These are phyloP conservation scores for Aix galericulata DNA, from an alignment of 2,113 vertebrate genomes.

Conservation along the genomic window DNA sequence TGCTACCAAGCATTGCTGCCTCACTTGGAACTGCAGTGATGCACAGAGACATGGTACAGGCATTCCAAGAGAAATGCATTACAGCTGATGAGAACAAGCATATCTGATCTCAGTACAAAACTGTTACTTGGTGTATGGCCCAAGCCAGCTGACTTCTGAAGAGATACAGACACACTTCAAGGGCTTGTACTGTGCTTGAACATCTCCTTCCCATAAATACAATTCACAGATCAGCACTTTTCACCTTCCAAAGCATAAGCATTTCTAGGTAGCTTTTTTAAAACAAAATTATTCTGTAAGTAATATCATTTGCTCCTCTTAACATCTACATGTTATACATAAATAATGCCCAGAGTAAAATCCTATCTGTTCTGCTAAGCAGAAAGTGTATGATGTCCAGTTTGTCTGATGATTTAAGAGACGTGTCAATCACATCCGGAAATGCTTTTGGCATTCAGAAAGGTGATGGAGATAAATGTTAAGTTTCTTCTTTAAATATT, in stretches of 20 bases:
- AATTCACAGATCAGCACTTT: too few species aligned
- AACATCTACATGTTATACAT: background rate
- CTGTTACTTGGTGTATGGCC: background rate
- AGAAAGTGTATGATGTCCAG: background rate
- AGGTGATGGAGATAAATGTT: background rate
- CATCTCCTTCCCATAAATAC: background rate
- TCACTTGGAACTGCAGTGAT: background rate
- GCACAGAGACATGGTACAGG: background rate
- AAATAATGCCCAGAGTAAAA: background rate
- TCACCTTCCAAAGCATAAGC: background rate
- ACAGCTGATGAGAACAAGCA: too few species aligned
- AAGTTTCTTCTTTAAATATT: background rate
- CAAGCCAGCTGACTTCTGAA: background rate
- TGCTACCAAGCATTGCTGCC: background rate
- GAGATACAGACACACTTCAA: background rate
- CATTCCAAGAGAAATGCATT: fast-evolving
- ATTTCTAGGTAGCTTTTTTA: background rate
- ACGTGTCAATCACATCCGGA: background rate
- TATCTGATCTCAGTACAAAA: background rate
- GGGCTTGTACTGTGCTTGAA: background rate
- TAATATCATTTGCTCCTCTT: background rate
- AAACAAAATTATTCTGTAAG: background rate
- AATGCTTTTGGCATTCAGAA: background rate
- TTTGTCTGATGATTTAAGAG: background rate
- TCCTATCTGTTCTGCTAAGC: too few species aligned